These are phyloP conservation scores for Vanacampus margaritifer DNA, from an alignment of 2,113 vertebrate genomes.

Conservation along the genomic window DNA sequence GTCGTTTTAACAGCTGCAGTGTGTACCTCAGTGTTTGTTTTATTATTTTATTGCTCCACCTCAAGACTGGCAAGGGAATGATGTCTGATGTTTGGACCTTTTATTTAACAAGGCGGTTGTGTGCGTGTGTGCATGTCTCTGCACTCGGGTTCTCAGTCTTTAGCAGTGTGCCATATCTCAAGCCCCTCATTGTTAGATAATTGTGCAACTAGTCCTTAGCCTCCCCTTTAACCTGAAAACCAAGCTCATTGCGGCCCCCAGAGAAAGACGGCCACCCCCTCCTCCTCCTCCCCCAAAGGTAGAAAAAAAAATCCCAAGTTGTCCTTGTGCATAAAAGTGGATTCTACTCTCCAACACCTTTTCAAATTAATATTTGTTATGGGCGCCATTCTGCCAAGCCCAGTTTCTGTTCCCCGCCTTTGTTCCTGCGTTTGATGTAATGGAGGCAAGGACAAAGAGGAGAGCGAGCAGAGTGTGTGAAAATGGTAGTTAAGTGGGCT, in stretches of 20 bases:
- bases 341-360: slow-evolving; percentile 99
- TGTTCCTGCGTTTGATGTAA: slow-evolving; percentile 99
- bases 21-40: slow-evolving; percentile 20
- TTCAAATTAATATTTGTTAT: slow-evolving; percentile 99
- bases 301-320: slow-evolving; percentile 94
- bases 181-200: slow-evolving; percentile 97
- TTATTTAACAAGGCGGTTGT: slow-evolving; percentile 47
- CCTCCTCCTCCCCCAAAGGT: slow-evolving; percentile 78
- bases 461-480: slow-evolving; percentile 99
- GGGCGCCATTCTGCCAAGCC: slow-evolving; percentile 96
- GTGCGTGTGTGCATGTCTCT: slow-evolving; percentile 41
- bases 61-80: slow-evolving; percentile 51
- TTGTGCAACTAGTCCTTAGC: slow-evolving; percentile 97
- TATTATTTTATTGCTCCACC: slow-evolving; percentile 44
- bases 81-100: slow-evolving; percentile 50
- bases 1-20: slow-evolving; percentile 16
- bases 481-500: slow-evolving; percentile 99
- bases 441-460: slow-evolving; percentile 99
- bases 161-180: slow-evolving; percentile 93
- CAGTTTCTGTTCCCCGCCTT: slow-evolving; percentile 99
- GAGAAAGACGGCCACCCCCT: slow-evolving; percentile 86
- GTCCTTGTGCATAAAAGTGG: slow-evolving; percentile 99
- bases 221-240: slow-evolving; percentile 99
- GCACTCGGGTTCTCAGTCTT: slow-evolving; percentile 72
- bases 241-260: slow-evolving; percentile 99